These are phyloP conservation scores for Drosophila mulleri DNA, from an alignment of 2,888 invertebrate genomes.

Conservation along the genomic window DNA sequence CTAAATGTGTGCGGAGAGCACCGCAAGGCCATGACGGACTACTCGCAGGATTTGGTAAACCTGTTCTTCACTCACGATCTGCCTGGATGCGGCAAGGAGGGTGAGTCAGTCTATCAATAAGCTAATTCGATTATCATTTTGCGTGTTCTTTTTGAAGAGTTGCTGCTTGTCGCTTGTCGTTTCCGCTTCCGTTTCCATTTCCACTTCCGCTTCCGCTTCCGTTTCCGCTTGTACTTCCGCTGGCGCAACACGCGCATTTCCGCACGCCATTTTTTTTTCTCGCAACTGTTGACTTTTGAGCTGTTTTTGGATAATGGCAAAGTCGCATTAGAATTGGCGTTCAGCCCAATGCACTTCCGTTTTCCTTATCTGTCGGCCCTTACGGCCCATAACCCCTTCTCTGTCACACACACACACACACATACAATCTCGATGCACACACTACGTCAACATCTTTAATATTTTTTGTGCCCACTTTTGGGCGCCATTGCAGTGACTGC, in stretches of 20 bases:
- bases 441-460: constrained; percentile 28
- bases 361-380: constrained; percentile 54
- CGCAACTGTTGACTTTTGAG: constrained; percentile 32
- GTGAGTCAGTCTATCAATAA: constrained; percentile 75
- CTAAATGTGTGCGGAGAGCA: constrained; percentile 80
- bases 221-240: constrained; percentile 57
- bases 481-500: constrained; percentile 40
- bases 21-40: constrained; percentile 82
- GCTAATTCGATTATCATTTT: constrained; percentile 69
- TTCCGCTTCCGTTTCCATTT: constrained; percentile 67
- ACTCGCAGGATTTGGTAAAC: constrained; percentile 83
- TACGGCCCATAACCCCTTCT: constrained; percentile 10
- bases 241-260: constrained; percentile 74
- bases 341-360: constrained; percentile 83
- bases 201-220: constrained; percentile 51
- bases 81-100: constrained; percentile 78
- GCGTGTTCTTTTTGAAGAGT: constrained; percentile 34
- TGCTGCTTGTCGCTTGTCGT: constrained; percentile 63
- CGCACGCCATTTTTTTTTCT: constrained; percentile 48
- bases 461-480: constrained; percentile 38
- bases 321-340: constrained; percentile 85
- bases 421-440: not conserved
- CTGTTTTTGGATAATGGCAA: constrained; percentile 68
- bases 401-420: constrained; percentile 5
- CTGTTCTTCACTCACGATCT: constrained; percentile 80